Evolutionary conservation across 2,888 invertebrate genomes (phyloP).

Genomic region (Chironomus tentans): DNA sequence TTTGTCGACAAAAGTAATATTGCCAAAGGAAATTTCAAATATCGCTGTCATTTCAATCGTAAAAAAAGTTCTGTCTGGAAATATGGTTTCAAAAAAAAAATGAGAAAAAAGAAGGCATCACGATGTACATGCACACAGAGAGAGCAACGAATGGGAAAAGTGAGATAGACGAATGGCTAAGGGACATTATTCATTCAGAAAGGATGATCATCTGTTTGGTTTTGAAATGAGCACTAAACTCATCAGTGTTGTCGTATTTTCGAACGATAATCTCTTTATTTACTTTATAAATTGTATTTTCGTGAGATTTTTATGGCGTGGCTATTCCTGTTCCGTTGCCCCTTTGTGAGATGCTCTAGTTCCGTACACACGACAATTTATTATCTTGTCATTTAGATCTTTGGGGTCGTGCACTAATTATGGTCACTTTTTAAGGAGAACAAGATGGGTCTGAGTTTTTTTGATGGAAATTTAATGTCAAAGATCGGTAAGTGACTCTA

Average conservation of each 20-base stretch:
- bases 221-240: too few species aligned
- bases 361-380: background rate
- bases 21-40: conserved; percentile 8
- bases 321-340: background rate
- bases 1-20: conserved; percentile 2
- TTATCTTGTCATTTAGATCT: background rate
- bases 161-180: background rate
- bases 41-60: conserved; percentile 24
- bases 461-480: too few species aligned
- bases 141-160: background rate
- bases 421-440: too few species aligned
- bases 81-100: background rate
- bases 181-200: background rate
- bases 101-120: background rate
- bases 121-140: background rate
- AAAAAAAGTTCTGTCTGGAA: conserved; percentile 1
- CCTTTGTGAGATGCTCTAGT: background rate
- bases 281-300: conserved; percentile 8
- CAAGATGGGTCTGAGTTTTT: too few species aligned
- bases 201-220: background rate
- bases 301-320: background rate
- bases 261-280: background rate
- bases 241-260: too few species aligned
- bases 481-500: too few species aligned
- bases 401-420: too few species aligned